These are phyloP conservation scores for Uria aalge DNA, from an alignment of 2,113 vertebrate species.

Conservation along the genomic window DNA sequence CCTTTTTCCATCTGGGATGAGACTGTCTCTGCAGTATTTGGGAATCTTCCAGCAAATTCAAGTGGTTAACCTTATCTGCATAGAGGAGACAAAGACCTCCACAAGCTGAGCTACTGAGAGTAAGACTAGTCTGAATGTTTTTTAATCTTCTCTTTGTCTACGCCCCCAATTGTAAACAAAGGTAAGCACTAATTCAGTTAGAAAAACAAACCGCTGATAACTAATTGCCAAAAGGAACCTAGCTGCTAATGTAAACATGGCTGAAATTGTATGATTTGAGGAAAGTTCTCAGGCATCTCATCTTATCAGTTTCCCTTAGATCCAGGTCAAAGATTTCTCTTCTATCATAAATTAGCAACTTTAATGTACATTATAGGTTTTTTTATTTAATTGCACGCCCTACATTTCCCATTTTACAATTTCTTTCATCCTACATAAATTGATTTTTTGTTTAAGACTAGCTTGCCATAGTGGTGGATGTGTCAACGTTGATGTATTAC, in stretches of 20 bases:
- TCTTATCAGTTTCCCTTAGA: background rate
- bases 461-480: background rate
- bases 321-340: background rate
- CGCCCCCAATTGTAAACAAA: background rate
- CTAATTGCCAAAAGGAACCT: background rate
- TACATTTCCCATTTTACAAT: background rate
- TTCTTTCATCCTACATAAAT: background rate
- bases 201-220: background rate
- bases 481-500: background rate
- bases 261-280: background rate
- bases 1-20: background rate
- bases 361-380: background rate
- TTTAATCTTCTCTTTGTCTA: background rate
- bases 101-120: background rate
- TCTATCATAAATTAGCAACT: background rate
- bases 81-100: background rate
- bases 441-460: background rate
- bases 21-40: background rate
- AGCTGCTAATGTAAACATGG: background rate
- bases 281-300: background rate
- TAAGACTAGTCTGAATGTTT: background rate
- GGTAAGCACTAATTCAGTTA: background rate
- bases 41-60: background rate
- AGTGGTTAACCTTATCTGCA: background rate
- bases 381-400: background rate